Conservation (phyloP, 2,888 invertebrate species). For the Erebia epiphron region DNA sequence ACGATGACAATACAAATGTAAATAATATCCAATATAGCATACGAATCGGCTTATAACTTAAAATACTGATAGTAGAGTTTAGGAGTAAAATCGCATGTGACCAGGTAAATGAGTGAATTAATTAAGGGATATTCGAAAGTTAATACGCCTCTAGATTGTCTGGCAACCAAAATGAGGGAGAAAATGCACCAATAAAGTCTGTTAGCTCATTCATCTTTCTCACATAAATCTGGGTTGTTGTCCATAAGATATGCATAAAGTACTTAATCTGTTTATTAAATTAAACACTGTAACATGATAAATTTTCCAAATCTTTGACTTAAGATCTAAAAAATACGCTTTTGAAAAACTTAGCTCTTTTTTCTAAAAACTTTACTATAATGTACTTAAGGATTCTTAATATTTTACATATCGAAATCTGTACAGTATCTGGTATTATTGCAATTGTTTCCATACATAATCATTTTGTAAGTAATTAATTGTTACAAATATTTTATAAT, state of each 20-base stretch:
- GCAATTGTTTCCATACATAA: slow-evolving; percentile 43
- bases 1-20: slow-evolving; percentile 74
- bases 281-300: slow-evolving; percentile 13
- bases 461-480: slow-evolving; percentile 36
- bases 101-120: slow-evolving; percentile 22
- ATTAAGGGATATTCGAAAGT: slow-evolving; percentile 16
- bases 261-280: slow-evolving; percentile 23
- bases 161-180: neutral
- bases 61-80: slow-evolving; percentile 12
- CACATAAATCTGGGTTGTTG: neutral
- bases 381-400: slow-evolving; percentile 29
- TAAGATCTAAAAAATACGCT: slow-evolving; percentile 33
- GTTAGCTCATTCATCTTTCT: neutral
- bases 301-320: slow-evolving; percentile 29
- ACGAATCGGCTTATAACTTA: slow-evolving; percentile 16
- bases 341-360: slow-evolving; percentile 33
- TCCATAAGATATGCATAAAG: slow-evolving; percentile 26
- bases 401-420: slow-evolving; percentile 39
- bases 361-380: slow-evolving; percentile 35
- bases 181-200: neutral
- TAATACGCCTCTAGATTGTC: neutral
- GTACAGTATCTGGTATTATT: slow-evolving; percentile 39
- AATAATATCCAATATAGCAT: slow-evolving; percentile 47
- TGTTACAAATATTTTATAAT: slow-evolving; percentile 1
- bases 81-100: slow-evolving; percentile 24